A percentile compares a stretch with the other conserved stretches of the same genome.
These are phyloP conservation scores for Sycobia sp. DNA, from an alignment of 1,140 invertebrate species.

Conservation along the genomic window DNA sequence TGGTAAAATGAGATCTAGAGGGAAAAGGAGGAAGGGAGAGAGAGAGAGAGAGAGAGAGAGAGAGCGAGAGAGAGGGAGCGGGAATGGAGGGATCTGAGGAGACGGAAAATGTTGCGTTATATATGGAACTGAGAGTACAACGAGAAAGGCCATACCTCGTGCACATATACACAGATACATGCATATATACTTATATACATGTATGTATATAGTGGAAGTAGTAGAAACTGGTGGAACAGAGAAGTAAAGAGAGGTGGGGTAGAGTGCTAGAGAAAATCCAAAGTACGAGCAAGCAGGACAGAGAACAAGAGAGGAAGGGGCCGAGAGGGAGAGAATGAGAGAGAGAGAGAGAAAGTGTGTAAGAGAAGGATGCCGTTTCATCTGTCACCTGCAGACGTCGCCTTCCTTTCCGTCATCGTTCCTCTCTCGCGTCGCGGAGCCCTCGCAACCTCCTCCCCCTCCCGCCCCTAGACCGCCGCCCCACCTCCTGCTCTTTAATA, in stretches of 20 bases:
- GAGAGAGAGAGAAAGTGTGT: slow-evolving; percentile 5
- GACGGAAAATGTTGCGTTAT: background rate
- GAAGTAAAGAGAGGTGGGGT: background rate
- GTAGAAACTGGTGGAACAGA: background rate
- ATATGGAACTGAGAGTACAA: background rate
- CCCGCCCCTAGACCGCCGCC: slow-evolving; percentile 36
- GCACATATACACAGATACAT: background rate
- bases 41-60: too few relatives aligned
- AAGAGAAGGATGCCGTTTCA: slow-evolving; percentile 46
- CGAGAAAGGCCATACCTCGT: too few relatives aligned
- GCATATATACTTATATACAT: too few relatives aligned
- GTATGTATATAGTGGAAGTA: background rate
- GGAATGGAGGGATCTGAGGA: background rate
- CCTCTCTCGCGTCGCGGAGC: slow-evolving; percentile 38
- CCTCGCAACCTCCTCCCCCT: slow-evolving; percentile 15
- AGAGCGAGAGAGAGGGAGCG: background rate
- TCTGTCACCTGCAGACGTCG: slow-evolving; percentile 62
- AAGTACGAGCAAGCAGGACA: slow-evolving; percentile 11
- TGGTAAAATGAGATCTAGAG: background rate
- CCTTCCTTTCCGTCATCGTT: slow-evolving; percentile 62
- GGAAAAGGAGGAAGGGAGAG: background rate
- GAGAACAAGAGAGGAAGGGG: slow-evolving; percentile 33
- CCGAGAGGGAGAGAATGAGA: slow-evolving; percentile 23
- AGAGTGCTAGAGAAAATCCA: background rate
- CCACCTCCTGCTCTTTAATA: slow-evolving; percentile 53